Percentiles rank a stretch among this genome's conserved stretches.
Evolutionary conservation across 2,113 vertebrate species (phyloP).

Genomic region (Murina feae): DNA sequence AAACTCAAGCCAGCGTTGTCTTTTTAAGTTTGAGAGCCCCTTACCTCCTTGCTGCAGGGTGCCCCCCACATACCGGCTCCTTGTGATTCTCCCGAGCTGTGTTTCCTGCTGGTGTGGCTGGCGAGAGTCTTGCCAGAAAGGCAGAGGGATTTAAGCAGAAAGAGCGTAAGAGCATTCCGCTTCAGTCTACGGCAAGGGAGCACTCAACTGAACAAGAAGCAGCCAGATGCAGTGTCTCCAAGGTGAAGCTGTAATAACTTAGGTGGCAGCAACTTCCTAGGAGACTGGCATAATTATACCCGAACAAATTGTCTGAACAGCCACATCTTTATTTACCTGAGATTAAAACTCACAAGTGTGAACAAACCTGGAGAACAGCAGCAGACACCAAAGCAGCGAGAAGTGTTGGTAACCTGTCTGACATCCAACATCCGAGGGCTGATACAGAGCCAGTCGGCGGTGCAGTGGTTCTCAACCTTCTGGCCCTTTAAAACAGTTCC

Average conservation of each 20-base stretch:
- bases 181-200: conserved; percentile 50
- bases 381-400: neutral
- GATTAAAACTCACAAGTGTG: conserved; percentile 58
- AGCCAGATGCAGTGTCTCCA: conserved; percentile 57
- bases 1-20: neutral
- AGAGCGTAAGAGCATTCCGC: neutral
- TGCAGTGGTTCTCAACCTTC: no score
- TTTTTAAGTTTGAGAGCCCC: neutral
- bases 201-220: conserved; percentile 53
- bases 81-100: conserved; percentile 17
- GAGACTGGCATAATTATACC: conserved; percentile 66
- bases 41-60: neutral
- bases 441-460: neutral
- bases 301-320: conserved; percentile 70
- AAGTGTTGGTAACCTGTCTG: neutral
- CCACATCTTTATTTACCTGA: conserved; percentile 66
- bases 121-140: neutral
- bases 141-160: neutral
- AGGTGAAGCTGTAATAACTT: conserved; percentile 65
- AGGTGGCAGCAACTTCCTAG: conserved; percentile 67
- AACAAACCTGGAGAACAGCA: neutral
- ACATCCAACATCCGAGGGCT: neutral
- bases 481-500: no score
- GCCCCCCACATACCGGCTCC: neutral
- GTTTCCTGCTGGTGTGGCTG: neutral